Base-by-base conservation (phyloP, 2,888 invertebrate species). In the Ryuthela nishihirai region DNA sequence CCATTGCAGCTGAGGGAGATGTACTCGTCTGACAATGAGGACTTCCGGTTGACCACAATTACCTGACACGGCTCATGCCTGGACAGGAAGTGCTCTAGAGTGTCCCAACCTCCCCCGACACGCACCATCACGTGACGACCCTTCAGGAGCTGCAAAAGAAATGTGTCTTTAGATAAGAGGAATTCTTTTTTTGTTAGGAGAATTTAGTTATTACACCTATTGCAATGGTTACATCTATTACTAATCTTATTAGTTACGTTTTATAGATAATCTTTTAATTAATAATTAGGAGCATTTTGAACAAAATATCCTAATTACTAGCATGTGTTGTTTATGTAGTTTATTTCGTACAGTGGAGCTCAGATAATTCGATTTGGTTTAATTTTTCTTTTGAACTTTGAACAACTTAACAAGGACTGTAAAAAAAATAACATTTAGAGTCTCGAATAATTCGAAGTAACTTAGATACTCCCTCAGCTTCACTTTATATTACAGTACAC, bases 91-190 rank as follows among this genome's bases (percentile, higher is more conserved):
- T 92, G 89, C 75, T 92, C 91, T 73, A 93, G 78, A 17, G 92
- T 68, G 44, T 68, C 65, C 68, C 69, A 67, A 68, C 69, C 63
- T 65, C 92, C 93, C 59, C 92, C 93, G 45, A 92, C 91, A 69
- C 93, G 83, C 54, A 93, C 92, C 92, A 93, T 92, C 83, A 91
- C 91, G 80, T 92, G 92, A n/a, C 86, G 83, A 45, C 88, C 90
- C 75, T 90, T 89, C 72, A 91, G 79, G 72, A 90, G 75, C 90
- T 91, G 80, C 4, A 76, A 77, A 18, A 40, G 36, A 54, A 46
- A 35, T n/a, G n/a, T n/a, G n/a, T n/a, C n/a, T n/a, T n/a, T n/a
- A n/a, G n/a, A n/a, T n/a, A n/a, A n/a, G n/a, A n/a, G n/a, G n/a
- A n/a, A n/a, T n/a, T n/a, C n/a, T n/a, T n/a, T n/a, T n/a, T n/a